phyloP scores from a whole-genome alignment of 2,888 invertebrate species.

The Cantharis flavilabris region DNA sequence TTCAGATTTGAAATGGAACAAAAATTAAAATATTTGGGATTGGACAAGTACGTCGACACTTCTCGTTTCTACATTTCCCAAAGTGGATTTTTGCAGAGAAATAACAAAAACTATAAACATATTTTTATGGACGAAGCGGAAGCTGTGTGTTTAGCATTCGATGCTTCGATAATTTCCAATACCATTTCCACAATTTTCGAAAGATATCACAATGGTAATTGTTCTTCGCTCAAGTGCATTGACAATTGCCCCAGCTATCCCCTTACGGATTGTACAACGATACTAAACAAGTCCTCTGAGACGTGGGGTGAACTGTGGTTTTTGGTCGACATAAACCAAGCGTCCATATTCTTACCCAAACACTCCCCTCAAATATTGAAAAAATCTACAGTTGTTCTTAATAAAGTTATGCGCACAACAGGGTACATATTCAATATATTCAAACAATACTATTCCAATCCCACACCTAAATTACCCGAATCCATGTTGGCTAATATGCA shows the following conservation, averaged over 20 bases:
- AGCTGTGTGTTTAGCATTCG: constrained; percentile 49
- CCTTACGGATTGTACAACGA: constrained; percentile 17
- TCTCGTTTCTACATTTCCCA: constrained; percentile 47
- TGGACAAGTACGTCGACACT: constrained; percentile 46
- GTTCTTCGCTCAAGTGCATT: constrained; percentile 33
- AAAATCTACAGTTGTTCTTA: constrained; percentile 44
- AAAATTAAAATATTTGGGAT: constrained; percentile 41
- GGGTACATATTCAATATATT: constrained; percentile 48
- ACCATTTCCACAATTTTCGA: constrained; percentile 43
- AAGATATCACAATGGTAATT: constrained; percentile 46
- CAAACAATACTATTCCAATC: constrained; percentile 47
- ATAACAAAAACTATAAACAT: constrained; percentile 47
- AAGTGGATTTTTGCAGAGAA: constrained; percentile 42
- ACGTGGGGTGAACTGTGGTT: constrained; percentile 52
- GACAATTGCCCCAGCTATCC: neutral
- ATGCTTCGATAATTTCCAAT: constrained; percentile 41
- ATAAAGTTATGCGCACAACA: constrained; percentile 50
- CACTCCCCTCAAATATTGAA: constrained; percentile 46
- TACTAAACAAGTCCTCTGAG: constrained; percentile 32
- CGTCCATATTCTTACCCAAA: constrained; percentile 49
- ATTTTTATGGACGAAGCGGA: constrained; percentile 53
- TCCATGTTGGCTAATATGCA: constrained; percentile 36
- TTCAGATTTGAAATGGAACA: constrained; percentile 44
- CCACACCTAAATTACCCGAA: constrained; percentile 41
- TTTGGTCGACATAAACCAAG: constrained; percentile 52